Conservation (phyloP, 2,888 invertebrate species). For the Taphrorychus bicolor region DNA sequence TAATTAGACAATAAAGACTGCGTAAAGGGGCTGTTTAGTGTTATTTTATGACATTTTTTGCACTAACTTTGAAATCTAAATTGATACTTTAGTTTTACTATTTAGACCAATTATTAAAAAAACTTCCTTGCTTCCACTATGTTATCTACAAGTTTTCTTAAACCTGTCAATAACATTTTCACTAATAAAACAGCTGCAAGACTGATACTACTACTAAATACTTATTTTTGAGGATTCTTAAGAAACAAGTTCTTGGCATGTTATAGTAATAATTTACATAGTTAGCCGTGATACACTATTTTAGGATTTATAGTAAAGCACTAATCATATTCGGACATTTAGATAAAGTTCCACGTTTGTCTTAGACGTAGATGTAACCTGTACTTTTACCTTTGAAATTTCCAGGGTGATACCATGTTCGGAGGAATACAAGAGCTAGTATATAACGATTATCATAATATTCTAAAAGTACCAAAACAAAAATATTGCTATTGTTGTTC, state of each 20-base stretch:
- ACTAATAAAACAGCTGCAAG: not conserved
- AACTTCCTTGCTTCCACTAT: too few relatives aligned
- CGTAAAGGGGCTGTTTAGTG: too few relatives aligned
- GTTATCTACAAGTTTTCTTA: too few relatives aligned
- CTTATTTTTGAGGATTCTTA: not conserved
- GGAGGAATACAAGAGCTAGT: too few relatives aligned
- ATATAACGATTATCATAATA: not conserved
- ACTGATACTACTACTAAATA: not conserved
- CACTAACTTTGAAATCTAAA: too few relatives aligned
- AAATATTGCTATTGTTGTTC: slow-evolving; percentile 2
- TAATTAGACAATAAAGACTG: too few relatives aligned
- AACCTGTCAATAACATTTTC: too few relatives aligned
- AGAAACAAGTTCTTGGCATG: not conserved
- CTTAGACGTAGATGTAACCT: not conserved
- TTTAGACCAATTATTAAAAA: too few relatives aligned
- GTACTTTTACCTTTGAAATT: not conserved
- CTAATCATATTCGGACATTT: not conserved
- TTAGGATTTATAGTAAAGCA: not conserved
- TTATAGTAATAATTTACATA: too few relatives aligned
- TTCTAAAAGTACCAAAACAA: slow-evolving; percentile 18
- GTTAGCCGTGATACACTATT: not conserved
- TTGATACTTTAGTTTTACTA: too few relatives aligned
- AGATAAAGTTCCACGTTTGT: not conserved
- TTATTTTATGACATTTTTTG: too few relatives aligned
- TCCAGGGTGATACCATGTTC: slow-evolving; percentile 1